phyloP scores from a whole-genome alignment of 2,888 invertebrate genomes.

The Lamellibrachia satsuma region DNA sequence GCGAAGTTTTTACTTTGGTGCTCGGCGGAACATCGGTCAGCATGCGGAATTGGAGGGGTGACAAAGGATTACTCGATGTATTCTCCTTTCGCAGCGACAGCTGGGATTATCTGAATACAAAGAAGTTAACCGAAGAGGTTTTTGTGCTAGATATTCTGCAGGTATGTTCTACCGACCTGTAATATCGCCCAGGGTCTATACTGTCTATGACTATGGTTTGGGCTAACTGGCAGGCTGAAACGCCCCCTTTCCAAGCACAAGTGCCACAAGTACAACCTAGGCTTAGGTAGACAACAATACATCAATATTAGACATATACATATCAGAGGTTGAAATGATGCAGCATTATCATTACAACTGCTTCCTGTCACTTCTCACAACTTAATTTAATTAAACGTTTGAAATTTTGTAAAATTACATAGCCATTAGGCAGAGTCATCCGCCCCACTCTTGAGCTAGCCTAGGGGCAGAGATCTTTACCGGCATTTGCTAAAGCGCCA shows the following conservation, averaged over 20 bases:
- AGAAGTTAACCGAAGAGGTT: background rate
- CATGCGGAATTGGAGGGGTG: conserved; percentile 8
- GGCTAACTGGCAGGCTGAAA: background rate
- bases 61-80: background rate
- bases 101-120: background rate
- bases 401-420: too few species aligned
- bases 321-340: background rate
- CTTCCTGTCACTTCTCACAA: background rate
- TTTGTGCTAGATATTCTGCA: background rate
- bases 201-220: too few species aligned
- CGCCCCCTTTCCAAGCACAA: background rate
- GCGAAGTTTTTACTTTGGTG: background rate
- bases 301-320: background rate
- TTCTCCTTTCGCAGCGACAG: background rate
- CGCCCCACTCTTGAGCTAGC: too few species aligned
- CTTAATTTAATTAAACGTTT: background rate
- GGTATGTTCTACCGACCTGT: background rate
- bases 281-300: background rate
- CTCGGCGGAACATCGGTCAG: background rate
- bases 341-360: background rate
- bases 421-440: too few species aligned
- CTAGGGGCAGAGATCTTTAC: too few species aligned
- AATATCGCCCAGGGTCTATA: background rate
- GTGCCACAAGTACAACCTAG: background rate
- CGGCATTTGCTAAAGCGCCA: too few species aligned